Percentiles rank a stretch among this genome's conserved stretches.
Evolutionary conservation across 2,797 vertebrate genomes (phyloP).

Genomic region (Anabacerthia variegaticeps): DNA sequence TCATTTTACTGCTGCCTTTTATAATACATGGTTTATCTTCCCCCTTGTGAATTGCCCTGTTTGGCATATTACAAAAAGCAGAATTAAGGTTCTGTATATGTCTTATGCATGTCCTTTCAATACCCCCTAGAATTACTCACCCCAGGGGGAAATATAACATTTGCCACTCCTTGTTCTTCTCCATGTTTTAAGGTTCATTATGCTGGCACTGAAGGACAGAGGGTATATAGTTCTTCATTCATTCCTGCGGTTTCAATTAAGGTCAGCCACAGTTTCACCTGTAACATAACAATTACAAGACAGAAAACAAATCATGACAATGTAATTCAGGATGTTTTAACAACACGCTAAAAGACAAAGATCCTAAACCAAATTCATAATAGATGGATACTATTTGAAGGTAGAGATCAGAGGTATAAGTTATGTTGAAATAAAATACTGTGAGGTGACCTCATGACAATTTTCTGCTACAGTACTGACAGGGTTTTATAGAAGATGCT

Average conservation of each 20-base stretch:
- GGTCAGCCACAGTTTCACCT: not conserved
- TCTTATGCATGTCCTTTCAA: not conserved
- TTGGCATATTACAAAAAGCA: not conserved
- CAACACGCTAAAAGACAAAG: not conserved
- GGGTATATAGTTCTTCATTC: not conserved
- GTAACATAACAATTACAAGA: slow-evolving; percentile 10
- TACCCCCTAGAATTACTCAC: not conserved
- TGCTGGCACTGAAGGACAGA: not conserved
- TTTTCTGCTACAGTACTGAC: not conserved
- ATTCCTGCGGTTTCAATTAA: not conserved
- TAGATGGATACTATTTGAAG: not conserved
- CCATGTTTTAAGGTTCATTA: not conserved
- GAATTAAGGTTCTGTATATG: not conserved
- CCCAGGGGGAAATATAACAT: not conserved
- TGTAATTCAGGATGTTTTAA: slow-evolving; percentile 24
- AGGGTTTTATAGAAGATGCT: not conserved
- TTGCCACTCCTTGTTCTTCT: not conserved
- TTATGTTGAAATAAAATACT: not conserved
- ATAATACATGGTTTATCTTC: not conserved
- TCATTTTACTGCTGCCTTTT: not conserved
- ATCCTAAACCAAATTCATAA: not conserved
- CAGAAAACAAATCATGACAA: slow-evolving; percentile 14
- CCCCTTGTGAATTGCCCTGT: not conserved
- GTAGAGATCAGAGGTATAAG: not conserved
- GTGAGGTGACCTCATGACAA: not conserved